A percentile compares a stretch with the other conserved stretches of the same genome.
These are phyloP conservation scores for Enteromius afrohamiltoni DNA, from an alignment of 2,797 vertebrate species.

Conservation along the genomic window DNA sequence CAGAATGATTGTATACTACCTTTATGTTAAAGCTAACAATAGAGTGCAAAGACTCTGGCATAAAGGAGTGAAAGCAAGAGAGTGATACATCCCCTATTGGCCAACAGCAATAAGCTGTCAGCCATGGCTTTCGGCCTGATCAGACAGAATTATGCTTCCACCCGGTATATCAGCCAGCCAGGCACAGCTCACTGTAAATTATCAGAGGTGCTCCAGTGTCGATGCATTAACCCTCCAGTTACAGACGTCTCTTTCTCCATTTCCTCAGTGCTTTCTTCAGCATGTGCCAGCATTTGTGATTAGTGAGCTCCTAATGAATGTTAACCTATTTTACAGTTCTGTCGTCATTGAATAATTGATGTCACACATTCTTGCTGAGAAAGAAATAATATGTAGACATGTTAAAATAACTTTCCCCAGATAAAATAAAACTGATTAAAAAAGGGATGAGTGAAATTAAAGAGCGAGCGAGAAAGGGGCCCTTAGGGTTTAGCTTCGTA, in stretches of 20 bases:
- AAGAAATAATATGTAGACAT: slow-evolving; percentile 83
- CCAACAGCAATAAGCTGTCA: slow-evolving; percentile 38
- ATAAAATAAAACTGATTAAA: slow-evolving; percentile 83
- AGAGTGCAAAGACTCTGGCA: background rate
- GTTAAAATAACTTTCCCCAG: slow-evolving; percentile 83
- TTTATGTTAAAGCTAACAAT: slow-evolving; percentile 24
- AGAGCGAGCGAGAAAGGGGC: slow-evolving; percentile 71
- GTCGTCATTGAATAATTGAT: slow-evolving; percentile 83
- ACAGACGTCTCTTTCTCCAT: slow-evolving; percentile 8
- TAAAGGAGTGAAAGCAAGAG: slow-evolving; percentile 15
- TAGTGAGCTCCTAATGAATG: slow-evolving; percentile 80
- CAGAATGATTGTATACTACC: background rate
- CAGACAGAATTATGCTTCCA: slow-evolving; percentile 75
- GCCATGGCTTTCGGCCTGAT: slow-evolving; percentile 49
- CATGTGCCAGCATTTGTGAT: slow-evolving; percentile 29
- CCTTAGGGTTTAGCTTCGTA: slow-evolving; percentile 79
- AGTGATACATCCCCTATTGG: slow-evolving; percentile 37
- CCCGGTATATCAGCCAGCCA: slow-evolving; percentile 53
- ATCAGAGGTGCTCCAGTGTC: slow-evolving; percentile 22
- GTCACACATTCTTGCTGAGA: slow-evolving; percentile 80
- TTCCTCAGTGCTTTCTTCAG: slow-evolving; percentile 26
- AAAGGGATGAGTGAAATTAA: slow-evolving; percentile 71
- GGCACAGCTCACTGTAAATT: slow-evolving; percentile 38
- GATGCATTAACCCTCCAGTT: slow-evolving; percentile 32
- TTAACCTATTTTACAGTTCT: slow-evolving; percentile 81